Evolutionary conservation across 1,140 invertebrate species (phyloP).

Genomic region (Maconellicoccus hirsutus): DNA sequence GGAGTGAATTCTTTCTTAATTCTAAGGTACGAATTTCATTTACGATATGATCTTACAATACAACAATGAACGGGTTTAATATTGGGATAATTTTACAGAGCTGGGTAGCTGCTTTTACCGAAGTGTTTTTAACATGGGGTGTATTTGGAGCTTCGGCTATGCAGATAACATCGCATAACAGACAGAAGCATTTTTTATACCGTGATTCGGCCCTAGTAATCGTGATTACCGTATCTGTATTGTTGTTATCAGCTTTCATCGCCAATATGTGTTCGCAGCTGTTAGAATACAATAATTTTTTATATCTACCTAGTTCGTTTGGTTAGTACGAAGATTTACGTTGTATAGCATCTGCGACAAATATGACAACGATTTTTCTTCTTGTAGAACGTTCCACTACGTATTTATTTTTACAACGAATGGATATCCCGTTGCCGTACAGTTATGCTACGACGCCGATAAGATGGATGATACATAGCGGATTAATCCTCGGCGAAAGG

Average conservation of each 20-base stretch:
- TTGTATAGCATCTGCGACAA: not conserved
- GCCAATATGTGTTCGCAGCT: conserved; percentile 69
- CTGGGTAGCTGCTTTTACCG: conserved; percentile 76
- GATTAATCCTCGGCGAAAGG: conserved; percentile 56
- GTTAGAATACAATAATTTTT: conserved; percentile 53
- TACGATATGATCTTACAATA: not conserved
- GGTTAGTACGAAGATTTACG: conserved; percentile 43
- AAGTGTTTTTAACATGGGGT: conserved; percentile 82
- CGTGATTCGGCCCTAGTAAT: conserved; percentile 68
- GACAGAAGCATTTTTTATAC: conserved; percentile 57
- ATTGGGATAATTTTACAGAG: conserved; percentile 42
- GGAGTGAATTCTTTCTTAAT: conserved; percentile 73
- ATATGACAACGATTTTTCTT: conserved; percentile 23
- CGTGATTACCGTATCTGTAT: conserved; percentile 58
- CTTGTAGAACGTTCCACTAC: conserved; percentile 56
- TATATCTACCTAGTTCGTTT: conserved; percentile 68
- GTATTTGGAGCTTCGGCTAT: conserved; percentile 71
- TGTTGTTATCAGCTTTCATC: conserved; percentile 60
- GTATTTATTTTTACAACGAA: conserved; percentile 54
- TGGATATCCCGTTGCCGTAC: conserved; percentile 39
- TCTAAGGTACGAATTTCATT: conserved; percentile 42
- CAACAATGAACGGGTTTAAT: not conserved
- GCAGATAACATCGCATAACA: conserved; percentile 57
- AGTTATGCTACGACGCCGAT: conserved; percentile 42
- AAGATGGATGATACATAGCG: conserved; percentile 53